phyloP scores from a whole-genome alignment of 37 sponge, comb jelly and placozoan species.

The Crambe crambe region DNA sequence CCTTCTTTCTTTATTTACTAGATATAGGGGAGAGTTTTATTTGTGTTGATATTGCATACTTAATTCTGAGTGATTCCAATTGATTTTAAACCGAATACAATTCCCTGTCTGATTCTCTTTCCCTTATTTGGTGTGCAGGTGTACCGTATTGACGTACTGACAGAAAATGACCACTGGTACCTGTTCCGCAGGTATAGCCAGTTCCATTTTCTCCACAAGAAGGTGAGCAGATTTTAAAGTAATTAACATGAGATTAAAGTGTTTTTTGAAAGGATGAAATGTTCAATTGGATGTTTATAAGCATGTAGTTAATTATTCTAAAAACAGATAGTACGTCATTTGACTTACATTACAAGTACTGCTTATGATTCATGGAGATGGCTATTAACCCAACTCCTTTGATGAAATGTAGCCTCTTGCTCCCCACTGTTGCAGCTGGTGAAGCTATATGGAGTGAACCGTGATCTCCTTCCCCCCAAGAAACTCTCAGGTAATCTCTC shows the following conservation, averaged over 20 bases:
- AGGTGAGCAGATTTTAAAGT: slow-evolving; percentile 42
- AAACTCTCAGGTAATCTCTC: slow-evolving; percentile 77
- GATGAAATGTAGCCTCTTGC: no score
- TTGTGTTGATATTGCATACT: no score
- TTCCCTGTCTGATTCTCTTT: background rate
- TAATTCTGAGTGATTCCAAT: background rate
- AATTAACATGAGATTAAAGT: background rate
- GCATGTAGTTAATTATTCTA: no score
- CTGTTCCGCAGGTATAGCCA: slow-evolving; percentile 87
- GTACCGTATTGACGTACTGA: slow-evolving; percentile 79
- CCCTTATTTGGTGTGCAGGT: no score
- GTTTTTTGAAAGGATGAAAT: no score
- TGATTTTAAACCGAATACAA: background rate
- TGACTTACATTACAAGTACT: no score
- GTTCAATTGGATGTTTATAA: no score
- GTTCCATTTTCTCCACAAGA: slow-evolving; percentile 81
- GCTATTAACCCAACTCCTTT: no score
- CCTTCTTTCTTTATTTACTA: background rate
- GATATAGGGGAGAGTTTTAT: no score
- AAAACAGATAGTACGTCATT: no score
- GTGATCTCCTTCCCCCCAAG: slow-evolving; percentile 88
- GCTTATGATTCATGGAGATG: no score
- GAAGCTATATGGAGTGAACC: slow-evolving; percentile 56
- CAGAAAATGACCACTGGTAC: slow-evolving; percentile 86
- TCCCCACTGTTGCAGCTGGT: no score